A percentile compares a stretch with the other conserved stretches of the same genome.
Conservation (phyloP, 2,888 invertebrate species). For the Ceratothoa steindachneri region DNA sequence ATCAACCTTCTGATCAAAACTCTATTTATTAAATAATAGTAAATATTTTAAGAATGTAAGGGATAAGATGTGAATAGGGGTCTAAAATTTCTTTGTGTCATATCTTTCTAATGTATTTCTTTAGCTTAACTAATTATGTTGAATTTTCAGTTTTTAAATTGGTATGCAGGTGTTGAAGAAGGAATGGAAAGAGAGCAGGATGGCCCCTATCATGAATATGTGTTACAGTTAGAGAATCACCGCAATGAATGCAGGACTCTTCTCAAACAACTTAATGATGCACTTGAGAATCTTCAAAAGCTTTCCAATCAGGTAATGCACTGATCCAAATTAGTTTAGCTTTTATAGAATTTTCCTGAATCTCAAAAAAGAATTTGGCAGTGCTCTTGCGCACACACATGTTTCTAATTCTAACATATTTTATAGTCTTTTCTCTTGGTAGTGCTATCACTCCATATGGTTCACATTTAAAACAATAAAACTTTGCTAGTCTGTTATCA, state of each 20-base stretch:
- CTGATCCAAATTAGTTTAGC: not conserved
- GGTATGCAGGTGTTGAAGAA: constrained; percentile 38
- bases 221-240: constrained; percentile 34
- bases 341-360: not conserved
- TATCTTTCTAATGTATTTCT: no score
- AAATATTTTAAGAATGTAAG: no score
- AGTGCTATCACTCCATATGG: no score
- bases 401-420: no score
- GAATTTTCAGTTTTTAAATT: constrained; percentile 39
- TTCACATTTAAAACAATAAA: no score
- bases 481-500: no score
- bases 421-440: no score
- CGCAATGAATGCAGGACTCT: constrained; percentile 36
- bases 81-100: no score
- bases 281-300: constrained; percentile 39
- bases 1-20: no score
- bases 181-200: constrained; percentile 40
- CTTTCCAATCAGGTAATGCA: constrained; percentile 36
- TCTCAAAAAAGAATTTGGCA: not conserved
- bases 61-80: no score
- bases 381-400: not conserved
- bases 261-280: constrained; percentile 36
- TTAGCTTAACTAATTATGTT: no score
- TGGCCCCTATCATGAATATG: constrained; percentile 32
- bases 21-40: no score